Base-by-base conservation (phyloP, 2,888 invertebrate genomes). In the Athrips mouffetella region DNA sequence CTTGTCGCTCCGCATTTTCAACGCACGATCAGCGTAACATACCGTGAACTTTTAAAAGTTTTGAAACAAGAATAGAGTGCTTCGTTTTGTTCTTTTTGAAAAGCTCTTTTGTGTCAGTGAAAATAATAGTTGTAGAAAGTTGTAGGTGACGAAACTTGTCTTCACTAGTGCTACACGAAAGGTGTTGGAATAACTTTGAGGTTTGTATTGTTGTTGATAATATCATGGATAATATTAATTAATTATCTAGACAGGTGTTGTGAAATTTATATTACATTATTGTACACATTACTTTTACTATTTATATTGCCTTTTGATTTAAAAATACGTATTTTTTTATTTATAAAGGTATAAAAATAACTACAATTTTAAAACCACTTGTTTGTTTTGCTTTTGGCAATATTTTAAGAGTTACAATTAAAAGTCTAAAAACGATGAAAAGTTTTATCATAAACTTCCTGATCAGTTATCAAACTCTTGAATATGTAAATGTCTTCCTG, bases 151-250 rank as follows among this genome's bases (percentile, higher is more conserved):
- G 58, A 69, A 66, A 68, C 63, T 63, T 58, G 58, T 63, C 63
- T 66, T 65, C 64, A 57, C 58, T 62, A 67, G 58, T 63, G 61
- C 60, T 68, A 64, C 70, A 64, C 62, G 65, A 62, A 60, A 62
- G 61, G 62, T 64, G 62, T 70, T 72, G 71, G 67, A 77, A 60
- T 79, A 76, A 75, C 74, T 76, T 78, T 80, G 66, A 85, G 85
- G 77, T 80, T 72, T 70, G 77, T 35, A 35, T 74, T 66, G 60
- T 59, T 39, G 33, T 53, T 50, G 47, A 57, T 54, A 55, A 50
- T 52, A 51, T 23, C 18, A 16, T 37, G 10, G 37, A 20, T 18
- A 20, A 20, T 20, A 20, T 37, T 21, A 37, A 2, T 20, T n/a
- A n/a, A 11, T 1, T 3, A 37, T 2, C 3, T 18, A 20, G 20